Conservation (phyloP, 2,888 invertebrate genomes). For the Biston stratarius region DNA sequence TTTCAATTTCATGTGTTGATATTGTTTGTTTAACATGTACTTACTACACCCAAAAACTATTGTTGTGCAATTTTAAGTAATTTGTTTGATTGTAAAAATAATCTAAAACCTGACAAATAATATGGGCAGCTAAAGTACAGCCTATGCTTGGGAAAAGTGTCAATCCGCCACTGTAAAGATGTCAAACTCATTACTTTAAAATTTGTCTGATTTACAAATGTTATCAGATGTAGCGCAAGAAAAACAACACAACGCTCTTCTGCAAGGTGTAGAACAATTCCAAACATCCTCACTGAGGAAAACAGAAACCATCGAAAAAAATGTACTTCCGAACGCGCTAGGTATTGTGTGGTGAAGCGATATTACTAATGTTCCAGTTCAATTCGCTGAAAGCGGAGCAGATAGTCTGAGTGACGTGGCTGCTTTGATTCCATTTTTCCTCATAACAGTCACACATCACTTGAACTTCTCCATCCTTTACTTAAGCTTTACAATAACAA, state of each 20-base stretch:
- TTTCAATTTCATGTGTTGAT: no score
- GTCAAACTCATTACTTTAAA: not conserved
- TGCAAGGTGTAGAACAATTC: conserved; percentile 92
- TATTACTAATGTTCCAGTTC: conserved; percentile 44
- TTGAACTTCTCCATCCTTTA: conserved; percentile 1
- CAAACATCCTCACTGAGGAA: conserved; percentile 91
- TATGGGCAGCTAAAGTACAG: no score
- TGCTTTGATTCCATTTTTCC: conserved; percentile 53
- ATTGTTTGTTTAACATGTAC: no score
- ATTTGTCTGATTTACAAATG: conserved; percentile 4
- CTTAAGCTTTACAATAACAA: conserved; percentile 9
- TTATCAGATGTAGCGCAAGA: conserved; percentile 90
- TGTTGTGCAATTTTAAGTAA: no score
- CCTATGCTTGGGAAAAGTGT: no score
- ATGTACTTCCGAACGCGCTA: conserved; percentile 93
- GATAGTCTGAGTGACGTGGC: conserved; percentile 46
- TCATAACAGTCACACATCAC: conserved; percentile 30
- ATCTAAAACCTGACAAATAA: no score
- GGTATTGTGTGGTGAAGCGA: conserved; percentile 84
- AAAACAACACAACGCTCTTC: conserved; percentile 91
- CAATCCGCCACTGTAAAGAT: no score
- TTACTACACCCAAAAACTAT: no score
- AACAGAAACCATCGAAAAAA: conserved; percentile 93
- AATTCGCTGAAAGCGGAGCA: conserved; percentile 40
- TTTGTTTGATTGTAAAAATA: no score